These are phyloP conservation scores for Plectrocnemia conspersa DNA, from an alignment of 1,140 invertebrate species.

Conservation along the genomic window DNA sequence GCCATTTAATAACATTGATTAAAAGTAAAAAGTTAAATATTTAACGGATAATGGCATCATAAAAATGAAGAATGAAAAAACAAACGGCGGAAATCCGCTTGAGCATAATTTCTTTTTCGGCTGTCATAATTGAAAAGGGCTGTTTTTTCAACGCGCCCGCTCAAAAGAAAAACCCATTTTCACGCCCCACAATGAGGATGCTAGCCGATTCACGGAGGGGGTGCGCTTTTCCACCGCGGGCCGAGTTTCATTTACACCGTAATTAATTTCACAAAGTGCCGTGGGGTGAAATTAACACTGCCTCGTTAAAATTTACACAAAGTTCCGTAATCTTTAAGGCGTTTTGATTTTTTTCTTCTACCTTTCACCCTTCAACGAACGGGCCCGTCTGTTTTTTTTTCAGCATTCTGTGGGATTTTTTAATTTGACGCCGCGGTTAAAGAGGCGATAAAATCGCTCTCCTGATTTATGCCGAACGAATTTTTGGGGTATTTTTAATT, in stretches of 20 bases:
- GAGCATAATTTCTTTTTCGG: constrained; percentile 11
- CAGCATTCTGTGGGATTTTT: constrained; percentile 5
- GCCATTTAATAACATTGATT: too few species aligned
- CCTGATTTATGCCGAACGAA: too few species aligned
- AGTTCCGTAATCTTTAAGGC: constrained; percentile 5
- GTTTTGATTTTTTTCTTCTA: constrained; percentile 13
- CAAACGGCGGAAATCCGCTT: constrained; percentile 11
- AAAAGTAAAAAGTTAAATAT: too few species aligned
- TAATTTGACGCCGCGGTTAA: too few species aligned
- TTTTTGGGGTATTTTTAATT: too few species aligned
- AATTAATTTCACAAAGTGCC: constrained; percentile 31
- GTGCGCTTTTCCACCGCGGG: constrained; percentile 8
- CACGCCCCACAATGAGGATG: constrained; percentile 6
- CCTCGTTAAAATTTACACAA: constrained; percentile 24
- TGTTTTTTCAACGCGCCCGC: constrained; percentile 2
- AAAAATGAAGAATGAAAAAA: too few species aligned
- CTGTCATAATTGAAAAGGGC: constrained; percentile 16
- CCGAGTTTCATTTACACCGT: constrained; percentile 35
- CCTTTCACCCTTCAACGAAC: background rate
- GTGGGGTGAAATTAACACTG: constrained; percentile 30
- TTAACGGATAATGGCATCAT: too few species aligned
- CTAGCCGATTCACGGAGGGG: constrained; percentile 7
- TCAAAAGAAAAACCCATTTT: constrained; percentile 18
- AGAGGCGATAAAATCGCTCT: too few species aligned
- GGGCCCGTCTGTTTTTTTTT: background rate